Conservation (phyloP, 2,113 vertebrate species). For the Tachysurus vachellii region DNA sequence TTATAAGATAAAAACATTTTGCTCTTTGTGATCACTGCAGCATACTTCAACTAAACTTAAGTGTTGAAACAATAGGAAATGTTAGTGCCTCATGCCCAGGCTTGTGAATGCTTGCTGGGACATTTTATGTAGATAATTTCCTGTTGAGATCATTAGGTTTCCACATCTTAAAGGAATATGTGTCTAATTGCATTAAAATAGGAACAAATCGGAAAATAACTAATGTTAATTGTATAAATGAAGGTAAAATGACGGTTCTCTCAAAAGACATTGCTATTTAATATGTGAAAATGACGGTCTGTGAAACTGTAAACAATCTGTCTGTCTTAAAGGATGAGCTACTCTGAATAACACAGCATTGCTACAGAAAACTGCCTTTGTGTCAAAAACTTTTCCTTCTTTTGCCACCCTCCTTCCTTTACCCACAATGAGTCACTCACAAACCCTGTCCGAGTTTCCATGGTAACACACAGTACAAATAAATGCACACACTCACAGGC, state of each 20-base stretch:
- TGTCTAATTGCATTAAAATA: not conserved
- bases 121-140: slow-evolving; percentile 3
- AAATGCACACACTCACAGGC: slow-evolving; percentile 27
- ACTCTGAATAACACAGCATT: slow-evolving; percentile 4
- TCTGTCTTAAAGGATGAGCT: not conserved
- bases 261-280: not conserved
- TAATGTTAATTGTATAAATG: not conserved
- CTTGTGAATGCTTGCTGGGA: slow-evolving; percentile 28
- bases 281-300: not conserved
- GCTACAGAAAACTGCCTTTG: not conserved
- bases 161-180: not conserved
- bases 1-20: not conserved
- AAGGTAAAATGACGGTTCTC: not conserved
- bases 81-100: slow-evolving; percentile 26
- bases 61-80: slow-evolving; percentile 26
- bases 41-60: slow-evolving; percentile 10
- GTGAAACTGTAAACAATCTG: not conserved
- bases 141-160: slow-evolving; percentile 6
- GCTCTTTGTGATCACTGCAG: not conserved
- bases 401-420: slow-evolving; percentile 47
- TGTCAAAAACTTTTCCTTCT: slow-evolving; percentile 13
- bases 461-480: slow-evolving; percentile 46
- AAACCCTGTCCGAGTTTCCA: slow-evolving; percentile 41
- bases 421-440: slow-evolving; percentile 52
- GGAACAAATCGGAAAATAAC: not conserved